Evolutionary conservation across 1,140 invertebrate species (phyloP).

Genomic region (Heliothis subflexa): DNA sequence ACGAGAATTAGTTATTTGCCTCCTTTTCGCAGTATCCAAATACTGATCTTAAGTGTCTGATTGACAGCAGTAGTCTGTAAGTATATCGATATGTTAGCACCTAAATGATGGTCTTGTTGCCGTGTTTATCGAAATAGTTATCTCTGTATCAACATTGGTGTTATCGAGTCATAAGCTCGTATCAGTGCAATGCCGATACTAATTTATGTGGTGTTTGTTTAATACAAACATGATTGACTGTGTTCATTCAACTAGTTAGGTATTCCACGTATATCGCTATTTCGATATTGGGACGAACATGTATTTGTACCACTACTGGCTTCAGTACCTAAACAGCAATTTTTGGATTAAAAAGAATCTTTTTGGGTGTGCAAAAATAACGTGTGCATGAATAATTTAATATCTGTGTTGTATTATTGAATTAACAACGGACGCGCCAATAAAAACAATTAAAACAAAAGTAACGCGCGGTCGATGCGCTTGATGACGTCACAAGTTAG

Average conservation of each 20-base stretch:
- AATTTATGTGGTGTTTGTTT: slow-evolving; percentile 17
- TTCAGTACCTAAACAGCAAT: too few species aligned
- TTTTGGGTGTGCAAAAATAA: background rate
- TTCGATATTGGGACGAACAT: too few species aligned
- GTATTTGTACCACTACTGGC: too few species aligned
- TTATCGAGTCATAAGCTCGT: background rate
- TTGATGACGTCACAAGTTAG: slow-evolving; percentile 44
- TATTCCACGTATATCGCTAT: background rate
- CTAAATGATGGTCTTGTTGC: background rate
- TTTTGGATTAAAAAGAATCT: too few species aligned
- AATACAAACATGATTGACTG: background rate
- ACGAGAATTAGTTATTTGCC: too few species aligned
- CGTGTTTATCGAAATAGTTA: slow-evolving; percentile 1
- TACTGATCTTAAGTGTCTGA: background rate
- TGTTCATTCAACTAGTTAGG: background rate
- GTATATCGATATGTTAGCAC: background rate
- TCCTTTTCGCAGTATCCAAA: too few species aligned
- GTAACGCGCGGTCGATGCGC: slow-evolving; percentile 47
- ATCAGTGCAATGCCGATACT: slow-evolving; percentile 33
- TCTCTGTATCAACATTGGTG: slow-evolving; percentile 26
- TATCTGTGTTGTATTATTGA: slow-evolving; percentile 21
- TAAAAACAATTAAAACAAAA: slow-evolving; percentile 48
- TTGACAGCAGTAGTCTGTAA: background rate
- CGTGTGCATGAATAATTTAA: background rate
- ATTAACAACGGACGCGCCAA: slow-evolving; percentile 32